These are phyloP conservation scores for Tokudaia tokunoshimensis DNA, from an alignment of 2,797 vertebrate species.

Conservation along the genomic window DNA sequence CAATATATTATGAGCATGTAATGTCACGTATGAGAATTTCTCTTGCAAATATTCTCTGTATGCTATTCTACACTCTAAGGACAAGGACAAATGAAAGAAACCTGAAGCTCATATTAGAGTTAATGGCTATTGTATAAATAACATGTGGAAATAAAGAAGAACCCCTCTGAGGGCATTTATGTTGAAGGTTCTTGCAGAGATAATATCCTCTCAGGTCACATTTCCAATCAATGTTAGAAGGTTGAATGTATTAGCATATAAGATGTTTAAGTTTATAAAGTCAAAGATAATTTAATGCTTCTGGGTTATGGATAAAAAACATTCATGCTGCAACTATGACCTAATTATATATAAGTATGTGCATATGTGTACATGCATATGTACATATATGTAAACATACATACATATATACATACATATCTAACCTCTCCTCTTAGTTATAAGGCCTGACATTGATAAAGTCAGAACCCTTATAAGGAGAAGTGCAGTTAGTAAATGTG, in stretches of 20 bases:
- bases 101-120: neutral
- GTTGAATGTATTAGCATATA: neutral
- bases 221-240: conserved; percentile 29
- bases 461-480: neutral
- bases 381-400: neutral
- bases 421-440: conserved; percentile 2
- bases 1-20: neutral
- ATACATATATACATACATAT: neutral
- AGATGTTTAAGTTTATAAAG: neutral
- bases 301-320: conserved; percentile 16
- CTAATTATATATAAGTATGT: neutral
- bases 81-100: conserved; percentile 4
- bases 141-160: neutral
- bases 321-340: neutral
- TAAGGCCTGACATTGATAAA: conserved; percentile 19
- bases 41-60: neutral
- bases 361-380: neutral
- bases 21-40: neutral
- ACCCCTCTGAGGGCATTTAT: neutral
- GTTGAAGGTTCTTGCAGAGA: conserved; percentile 25
- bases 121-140: neutral
- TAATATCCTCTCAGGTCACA: neutral
- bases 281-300: neutral
- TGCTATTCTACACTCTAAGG: neutral
- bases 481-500: neutral